Conservation (phyloP, 2,113 vertebrate genomes). For the Ictalurus punctatus region DNA sequence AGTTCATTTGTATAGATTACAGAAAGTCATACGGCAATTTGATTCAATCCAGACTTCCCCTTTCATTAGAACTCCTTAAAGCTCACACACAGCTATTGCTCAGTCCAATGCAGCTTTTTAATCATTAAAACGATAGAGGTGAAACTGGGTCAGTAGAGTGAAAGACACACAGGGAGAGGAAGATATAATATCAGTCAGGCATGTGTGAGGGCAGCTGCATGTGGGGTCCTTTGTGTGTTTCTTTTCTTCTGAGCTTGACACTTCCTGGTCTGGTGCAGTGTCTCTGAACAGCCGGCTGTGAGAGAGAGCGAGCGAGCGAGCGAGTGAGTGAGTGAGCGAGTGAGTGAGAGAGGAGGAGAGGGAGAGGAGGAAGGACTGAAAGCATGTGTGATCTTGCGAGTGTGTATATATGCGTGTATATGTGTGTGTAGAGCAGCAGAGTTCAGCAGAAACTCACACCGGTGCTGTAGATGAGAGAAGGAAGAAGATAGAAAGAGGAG, state of each 20-base stretch:
- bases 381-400: neutral
- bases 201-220: slow-evolving; percentile 56
- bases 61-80: neutral
- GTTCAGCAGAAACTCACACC: slow-evolving; percentile 24
- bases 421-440: slow-evolving; percentile 18
- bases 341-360: slow-evolving; percentile 10
- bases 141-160: neutral
- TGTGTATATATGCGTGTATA: slow-evolving; percentile 10
- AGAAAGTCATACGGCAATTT: neutral
- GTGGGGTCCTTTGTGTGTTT: slow-evolving; percentile 56
- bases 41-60: neutral
- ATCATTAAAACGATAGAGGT: neutral
- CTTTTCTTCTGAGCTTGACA: slow-evolving; percentile 55
- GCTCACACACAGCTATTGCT: neutral
- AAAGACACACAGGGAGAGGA: neutral
- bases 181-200: slow-evolving; percentile 50
- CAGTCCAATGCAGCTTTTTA: neutral
- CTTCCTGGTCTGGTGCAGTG: slow-evolving; percentile 61
- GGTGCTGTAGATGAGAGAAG: neutral
- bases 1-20: neutral
- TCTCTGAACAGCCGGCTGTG: slow-evolving; percentile 48
- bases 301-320: slow-evolving; percentile 6
- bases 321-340: slow-evolving; percentile 13
- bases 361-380: neutral
- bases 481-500: slow-evolving; percentile 11